These are phyloP conservation scores for Leptosomus discolor DNA, from an alignment of 2,113 vertebrate species.

Conservation along the genomic window DNA sequence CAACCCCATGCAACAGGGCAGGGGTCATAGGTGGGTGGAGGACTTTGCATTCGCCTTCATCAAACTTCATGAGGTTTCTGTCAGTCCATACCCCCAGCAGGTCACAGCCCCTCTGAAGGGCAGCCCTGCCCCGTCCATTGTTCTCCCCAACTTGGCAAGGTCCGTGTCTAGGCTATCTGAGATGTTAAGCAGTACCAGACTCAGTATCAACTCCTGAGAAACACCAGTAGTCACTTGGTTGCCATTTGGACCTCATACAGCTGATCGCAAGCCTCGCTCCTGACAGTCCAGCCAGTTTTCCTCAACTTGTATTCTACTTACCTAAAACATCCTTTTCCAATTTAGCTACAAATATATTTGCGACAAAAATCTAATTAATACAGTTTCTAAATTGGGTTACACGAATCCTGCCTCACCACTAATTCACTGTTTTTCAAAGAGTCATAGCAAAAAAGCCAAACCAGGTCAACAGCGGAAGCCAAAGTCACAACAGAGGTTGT, in stretches of 20 bases:
- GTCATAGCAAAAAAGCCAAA: background rate
- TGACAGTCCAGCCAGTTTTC: background rate
- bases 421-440: background rate
- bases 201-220: background rate
- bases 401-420: background rate
- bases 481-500: background rate
- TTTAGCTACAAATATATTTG: background rate
- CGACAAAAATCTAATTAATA: background rate
- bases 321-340: background rate
- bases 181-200: background rate
- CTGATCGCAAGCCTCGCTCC: fast-evolving
- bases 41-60: background rate
- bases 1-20: background rate
- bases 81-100: background rate
- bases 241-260: background rate
- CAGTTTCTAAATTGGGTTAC: background rate
- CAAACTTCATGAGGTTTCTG: background rate
- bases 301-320: background rate
- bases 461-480: background rate
- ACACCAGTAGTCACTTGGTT: background rate
- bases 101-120: background rate
- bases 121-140: background rate
- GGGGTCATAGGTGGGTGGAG: background rate
- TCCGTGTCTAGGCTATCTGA: background rate
- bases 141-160: background rate